These are phyloP conservation scores for Phyllotis vaccarum DNA, from an alignment of 2,797 vertebrate species.

Conservation along the genomic window DNA sequence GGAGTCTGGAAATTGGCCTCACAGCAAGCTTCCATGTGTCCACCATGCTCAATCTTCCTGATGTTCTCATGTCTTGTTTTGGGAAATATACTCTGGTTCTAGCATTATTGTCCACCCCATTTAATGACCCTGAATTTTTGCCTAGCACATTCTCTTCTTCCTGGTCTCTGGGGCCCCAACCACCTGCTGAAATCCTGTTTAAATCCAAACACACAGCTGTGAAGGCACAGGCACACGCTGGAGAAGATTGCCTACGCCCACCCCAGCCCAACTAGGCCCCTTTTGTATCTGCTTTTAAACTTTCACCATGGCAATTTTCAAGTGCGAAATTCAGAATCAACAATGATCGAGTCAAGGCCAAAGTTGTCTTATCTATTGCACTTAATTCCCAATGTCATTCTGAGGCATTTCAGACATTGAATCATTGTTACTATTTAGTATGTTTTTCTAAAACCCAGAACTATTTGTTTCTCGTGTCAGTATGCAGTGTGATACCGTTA, in stretches of 20 bases:
- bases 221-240: background rate
- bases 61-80: background rate
- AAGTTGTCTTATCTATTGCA: background rate
- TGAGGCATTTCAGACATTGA: background rate
- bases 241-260: background rate
- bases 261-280: background rate
- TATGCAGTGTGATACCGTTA: background rate
- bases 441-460: background rate
- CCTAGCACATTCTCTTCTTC: background rate
- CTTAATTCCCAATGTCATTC: background rate
- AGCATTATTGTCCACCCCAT: background rate
- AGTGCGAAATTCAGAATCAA: background rate
- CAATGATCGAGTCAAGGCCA: background rate
- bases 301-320: constrained; percentile 21
- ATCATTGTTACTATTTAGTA: background rate
- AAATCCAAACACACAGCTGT: background rate
- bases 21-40: constrained; percentile 5
- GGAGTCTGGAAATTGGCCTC: constrained; percentile 38
- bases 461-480: background rate
- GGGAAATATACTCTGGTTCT: background rate
- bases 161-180: too few species aligned
- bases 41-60: background rate
- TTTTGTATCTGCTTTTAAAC: background rate
- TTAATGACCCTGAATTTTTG: background rate
- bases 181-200: background rate